These are phyloP conservation scores for Ciconia maguari DNA, from an alignment of 2,113 vertebrate genomes.

Conservation along the genomic window DNA sequence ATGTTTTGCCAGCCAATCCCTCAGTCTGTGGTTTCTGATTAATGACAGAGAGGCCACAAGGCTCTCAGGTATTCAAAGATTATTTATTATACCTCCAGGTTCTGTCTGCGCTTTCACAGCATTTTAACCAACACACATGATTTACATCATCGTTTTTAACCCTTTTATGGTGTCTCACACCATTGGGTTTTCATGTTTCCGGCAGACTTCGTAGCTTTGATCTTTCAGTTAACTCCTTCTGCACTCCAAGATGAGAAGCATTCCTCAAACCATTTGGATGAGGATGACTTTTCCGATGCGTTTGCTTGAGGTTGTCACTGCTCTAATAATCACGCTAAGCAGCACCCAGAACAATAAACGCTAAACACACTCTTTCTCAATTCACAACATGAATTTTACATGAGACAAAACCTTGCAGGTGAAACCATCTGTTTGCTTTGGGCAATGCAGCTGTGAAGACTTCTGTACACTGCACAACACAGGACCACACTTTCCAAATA, in stretches of 20 bases:
- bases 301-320: neutral
- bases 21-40: constrained; percentile 58
- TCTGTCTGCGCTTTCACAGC: constrained; percentile 15
- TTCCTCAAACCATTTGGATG: neutral
- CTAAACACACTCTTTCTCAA: neutral
- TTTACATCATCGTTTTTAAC: neutral
- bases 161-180: constrained; percentile 3
- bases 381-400: neutral
- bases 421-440: constrained; percentile 22
- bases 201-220: neutral
- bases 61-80: constrained; percentile 29
- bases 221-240: constrained; percentile 1
- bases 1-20: constrained; percentile 49
- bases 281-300: neutral
- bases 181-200: neutral
- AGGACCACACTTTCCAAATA: neutral
- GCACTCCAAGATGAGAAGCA: neutral
- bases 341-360: neutral
- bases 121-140: constrained; percentile 32
- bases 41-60: constrained; percentile 50
- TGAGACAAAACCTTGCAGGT: neutral
- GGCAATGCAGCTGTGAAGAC: constrained; percentile 4
- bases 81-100: constrained; percentile 53
- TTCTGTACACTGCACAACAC: neutral
- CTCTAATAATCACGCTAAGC: neutral